These are phyloP conservation scores for Sceloporus undulatus DNA, from an alignment of 2,113 vertebrate species.

Conservation along the genomic window DNA sequence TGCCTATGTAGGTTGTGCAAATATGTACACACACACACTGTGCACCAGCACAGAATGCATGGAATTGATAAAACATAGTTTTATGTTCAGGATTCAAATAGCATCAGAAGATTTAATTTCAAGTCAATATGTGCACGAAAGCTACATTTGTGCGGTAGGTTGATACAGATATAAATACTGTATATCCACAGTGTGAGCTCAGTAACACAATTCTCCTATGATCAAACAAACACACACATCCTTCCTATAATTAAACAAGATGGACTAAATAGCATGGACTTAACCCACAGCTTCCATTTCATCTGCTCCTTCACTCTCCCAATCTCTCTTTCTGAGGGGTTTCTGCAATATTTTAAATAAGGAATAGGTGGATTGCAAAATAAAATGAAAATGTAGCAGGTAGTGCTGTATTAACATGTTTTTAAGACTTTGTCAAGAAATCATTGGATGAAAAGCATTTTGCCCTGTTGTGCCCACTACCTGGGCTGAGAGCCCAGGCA, in stretches of 20 bases:
- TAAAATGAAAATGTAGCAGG: constrained; percentile 29
- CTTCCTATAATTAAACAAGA: constrained; percentile 23
- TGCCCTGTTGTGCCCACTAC: neutral
- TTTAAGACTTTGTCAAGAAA: constrained; percentile 28
- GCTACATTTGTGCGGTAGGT: neutral
- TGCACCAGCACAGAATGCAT: neutral
- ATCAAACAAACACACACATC: constrained; percentile 22
- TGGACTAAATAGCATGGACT: constrained; percentile 47
- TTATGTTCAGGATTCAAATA: neutral
- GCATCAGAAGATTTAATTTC: neutral
- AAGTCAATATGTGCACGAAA: neutral
- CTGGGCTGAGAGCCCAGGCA: neutral
- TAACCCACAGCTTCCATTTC: constrained; percentile 64
- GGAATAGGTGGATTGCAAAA: constrained; percentile 45
- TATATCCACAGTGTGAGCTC: neutral
- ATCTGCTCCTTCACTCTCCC: constrained; percentile 53
- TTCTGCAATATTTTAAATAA: constrained; percentile 66
- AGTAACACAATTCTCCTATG: constrained; percentile 24
- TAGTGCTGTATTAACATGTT: constrained; percentile 57
- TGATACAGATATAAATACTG: neutral
- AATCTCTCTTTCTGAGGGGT: constrained; percentile 34
- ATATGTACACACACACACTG: neutral
- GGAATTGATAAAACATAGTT: neutral
- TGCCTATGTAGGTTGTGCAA: neutral
- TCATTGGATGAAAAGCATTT: neutral